Conservation (phyloP, 53 echinoderm and acorn worm species). For the Pentamera pediparva region DNA sequence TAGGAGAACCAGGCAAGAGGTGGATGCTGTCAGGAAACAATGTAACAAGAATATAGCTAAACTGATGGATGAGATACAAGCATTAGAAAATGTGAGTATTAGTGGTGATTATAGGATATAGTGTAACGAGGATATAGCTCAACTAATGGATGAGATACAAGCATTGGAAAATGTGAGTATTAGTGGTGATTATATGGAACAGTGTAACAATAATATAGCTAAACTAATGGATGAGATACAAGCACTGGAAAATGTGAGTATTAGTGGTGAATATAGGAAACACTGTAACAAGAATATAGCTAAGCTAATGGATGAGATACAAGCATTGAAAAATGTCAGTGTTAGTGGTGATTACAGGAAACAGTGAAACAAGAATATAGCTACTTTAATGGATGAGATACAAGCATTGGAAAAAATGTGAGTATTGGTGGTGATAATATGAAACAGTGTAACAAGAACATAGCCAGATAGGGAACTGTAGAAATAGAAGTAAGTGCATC, state of each 20-base stretch:
- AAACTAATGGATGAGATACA: constrained; percentile 93
- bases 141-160: constrained; percentile 95
- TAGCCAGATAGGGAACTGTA: too few species aligned
- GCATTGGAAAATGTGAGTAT: constrained; percentile 86
- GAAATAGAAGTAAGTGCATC: too few species aligned
- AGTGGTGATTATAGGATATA: constrained; percentile 80
- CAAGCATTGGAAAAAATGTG: too few species aligned
- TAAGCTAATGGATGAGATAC: too few species aligned
- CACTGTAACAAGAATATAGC: too few species aligned
- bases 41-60: constrained; percentile 88
- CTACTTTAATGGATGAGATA: too few species aligned
- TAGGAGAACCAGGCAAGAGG: constrained; percentile 79
- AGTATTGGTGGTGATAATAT: too few species aligned
- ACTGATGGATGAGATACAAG: constrained; percentile 94
- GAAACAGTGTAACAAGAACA: too few species aligned
- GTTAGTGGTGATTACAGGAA: too few species aligned
- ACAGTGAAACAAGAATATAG: too few species aligned
- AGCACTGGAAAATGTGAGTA: constrained; percentile 76
- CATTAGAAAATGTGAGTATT: constrained; percentile 87
- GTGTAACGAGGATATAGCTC: constrained; percentile 82
- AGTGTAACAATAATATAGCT: too few species aligned
- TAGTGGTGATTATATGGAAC: constrained; percentile 56
- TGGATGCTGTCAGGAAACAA: constrained; percentile 83
- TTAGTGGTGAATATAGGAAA: constrained; percentile 67
- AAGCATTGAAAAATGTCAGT: too few species aligned